A percentile compares a stretch with the other conserved stretches of the same genome.
phyloP scores from a whole-genome alignment of 1,140 invertebrate species.

The Samia ricini region DNA sequence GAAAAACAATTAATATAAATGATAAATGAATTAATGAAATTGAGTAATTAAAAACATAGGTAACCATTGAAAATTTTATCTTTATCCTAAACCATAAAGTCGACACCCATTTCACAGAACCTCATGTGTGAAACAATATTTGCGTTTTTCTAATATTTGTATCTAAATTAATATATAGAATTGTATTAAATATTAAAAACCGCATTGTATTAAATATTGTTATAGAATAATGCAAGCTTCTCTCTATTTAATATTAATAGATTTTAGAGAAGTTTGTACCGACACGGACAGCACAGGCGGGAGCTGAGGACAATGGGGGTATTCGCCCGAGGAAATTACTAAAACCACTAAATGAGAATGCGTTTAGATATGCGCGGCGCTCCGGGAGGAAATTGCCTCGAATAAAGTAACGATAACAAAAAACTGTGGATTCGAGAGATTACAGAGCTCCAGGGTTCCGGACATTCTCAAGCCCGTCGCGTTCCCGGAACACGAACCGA shows the following conservation, averaged over 20 bases:
- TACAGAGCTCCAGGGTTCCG: not conserved
- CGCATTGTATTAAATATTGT: not conserved
- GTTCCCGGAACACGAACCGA: conserved; percentile 1
- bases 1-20: too few relatives aligned
- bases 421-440: conserved; percentile 18
- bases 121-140: too few relatives aligned
- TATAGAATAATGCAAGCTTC: not conserved
- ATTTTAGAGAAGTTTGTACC: not conserved
- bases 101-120: too few relatives aligned
- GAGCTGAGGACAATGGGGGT: not conserved
- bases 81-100: too few relatives aligned
- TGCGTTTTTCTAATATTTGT: too few relatives aligned
- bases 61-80: too few relatives aligned
- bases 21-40: too few relatives aligned
- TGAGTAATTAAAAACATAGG: too few relatives aligned
- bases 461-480: not conserved
- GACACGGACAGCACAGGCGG: too few relatives aligned
- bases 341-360: conserved; percentile 21
- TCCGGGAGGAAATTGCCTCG: conserved; percentile 20
- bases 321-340: conserved; percentile 8
- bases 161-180: too few relatives aligned
- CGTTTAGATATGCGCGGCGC: not conserved
- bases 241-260: conserved; percentile 1
- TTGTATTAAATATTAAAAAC: too few relatives aligned
- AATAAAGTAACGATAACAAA: conserved; percentile 17